These are phyloP conservation scores for Rhincodon typus DNA, from an alignment of 2,797 vertebrate species.

Conservation along the genomic window DNA sequence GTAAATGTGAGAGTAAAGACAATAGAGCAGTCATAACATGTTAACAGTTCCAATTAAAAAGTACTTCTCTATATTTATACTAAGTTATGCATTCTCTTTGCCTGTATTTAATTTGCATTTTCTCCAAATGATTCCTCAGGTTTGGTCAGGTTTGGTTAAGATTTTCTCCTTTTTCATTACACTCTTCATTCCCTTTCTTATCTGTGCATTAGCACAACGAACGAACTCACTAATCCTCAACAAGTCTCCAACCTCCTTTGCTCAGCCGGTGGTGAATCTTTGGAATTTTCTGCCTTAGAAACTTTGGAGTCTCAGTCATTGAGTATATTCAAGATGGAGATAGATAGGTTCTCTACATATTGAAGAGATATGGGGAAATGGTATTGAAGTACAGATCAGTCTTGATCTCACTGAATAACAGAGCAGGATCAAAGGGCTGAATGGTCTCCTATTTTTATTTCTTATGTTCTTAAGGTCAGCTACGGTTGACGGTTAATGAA, in stretches of 20 bases:
- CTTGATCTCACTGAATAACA: no score
- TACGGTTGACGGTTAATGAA: background rate
- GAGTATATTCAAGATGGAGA: no score
- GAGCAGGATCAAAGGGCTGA: no score
- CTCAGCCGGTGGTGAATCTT: no score
- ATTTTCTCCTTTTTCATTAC: background rate
- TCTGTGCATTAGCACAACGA: background rate
- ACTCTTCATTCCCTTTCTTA: background rate
- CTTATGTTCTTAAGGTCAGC: no score
- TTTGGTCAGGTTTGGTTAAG: background rate
- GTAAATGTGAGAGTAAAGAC: background rate
- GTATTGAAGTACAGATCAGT: no score
- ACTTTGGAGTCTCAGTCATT: no score
- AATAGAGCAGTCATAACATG: background rate
- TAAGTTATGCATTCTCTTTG: background rate
- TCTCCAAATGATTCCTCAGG: background rate
- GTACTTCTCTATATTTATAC: background rate
- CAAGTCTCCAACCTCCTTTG: background rate
- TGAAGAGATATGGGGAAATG: no score
- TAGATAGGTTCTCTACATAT: no score
- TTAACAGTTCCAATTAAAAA: background rate
- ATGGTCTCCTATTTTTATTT: no score
- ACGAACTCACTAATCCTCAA: background rate
- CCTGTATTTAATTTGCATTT: background rate
- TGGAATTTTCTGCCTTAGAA: no score